Evolutionary conservation across 2,113 vertebrate genomes (phyloP), one percentile per base, ranked within the genome.

Genomic region (Pogonocichla stellata): DNA sequence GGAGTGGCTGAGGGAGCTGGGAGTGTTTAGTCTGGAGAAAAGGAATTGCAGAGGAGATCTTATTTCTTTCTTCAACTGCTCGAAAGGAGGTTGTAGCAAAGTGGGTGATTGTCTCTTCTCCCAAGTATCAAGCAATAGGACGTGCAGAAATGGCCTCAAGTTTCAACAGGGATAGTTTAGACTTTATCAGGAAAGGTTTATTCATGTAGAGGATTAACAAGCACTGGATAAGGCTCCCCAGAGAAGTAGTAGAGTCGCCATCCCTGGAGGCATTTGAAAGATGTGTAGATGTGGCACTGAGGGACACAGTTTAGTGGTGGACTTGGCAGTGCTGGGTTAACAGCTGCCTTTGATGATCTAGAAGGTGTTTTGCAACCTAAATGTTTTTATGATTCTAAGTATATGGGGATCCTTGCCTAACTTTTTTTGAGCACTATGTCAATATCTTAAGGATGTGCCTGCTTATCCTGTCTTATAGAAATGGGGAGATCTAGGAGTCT

Each of bases 271-370:
- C 10, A 22, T 61, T 43, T 86, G 36, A 50, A 72, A 69, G 34
- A 56, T 1, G 1, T 22, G 10, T 42, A 42, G 26, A 38, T n/a
- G 15, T 56, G 56, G 5, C 43, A 48, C 23, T 43, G 33, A 54
- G 9, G 13, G 8, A n/a, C 6, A 13, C 0, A 0, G 16, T 29
- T 74, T 22, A 69, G 15, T 43, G 33, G 23, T 22, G 34, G 54
- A 38, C 31, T 69, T 43, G 26, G 13, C 23, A 74, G 34, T 18
- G 13, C 13, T n/a, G 23, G 8, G 5, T 34, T 69, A 48, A 38
- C 5, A 23, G 25, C 15, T 42, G 19, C 17, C 23, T 40, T 74
- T 9, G 6, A 36, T 36, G 42, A 25, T 56, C 26, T 43, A 20
- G 31, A 36, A 34, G 5, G 9, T 33, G 16, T 43, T 80, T 69